Evolutionary conservation across 2,797 vertebrate species (phyloP).

Genomic region (Protonibea diacanthus): DNA sequence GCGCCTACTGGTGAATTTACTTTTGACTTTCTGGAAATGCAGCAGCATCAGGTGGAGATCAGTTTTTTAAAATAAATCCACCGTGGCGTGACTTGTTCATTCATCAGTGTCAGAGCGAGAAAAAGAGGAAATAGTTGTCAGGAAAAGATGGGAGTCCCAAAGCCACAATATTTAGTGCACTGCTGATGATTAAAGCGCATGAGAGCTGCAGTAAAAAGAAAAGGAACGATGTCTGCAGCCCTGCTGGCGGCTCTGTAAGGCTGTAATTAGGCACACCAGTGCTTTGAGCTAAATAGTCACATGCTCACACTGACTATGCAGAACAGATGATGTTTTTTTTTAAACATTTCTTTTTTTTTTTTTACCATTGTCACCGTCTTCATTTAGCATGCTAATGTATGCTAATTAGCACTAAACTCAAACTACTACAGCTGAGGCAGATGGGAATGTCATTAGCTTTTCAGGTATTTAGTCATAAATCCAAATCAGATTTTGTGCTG

Average conservation of each 20-base stretch:
- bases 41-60: neutral
- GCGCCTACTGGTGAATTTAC: slow-evolving; percentile 1
- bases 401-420: neutral
- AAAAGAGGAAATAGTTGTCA: neutral
- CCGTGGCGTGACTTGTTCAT: slow-evolving; percentile 9
- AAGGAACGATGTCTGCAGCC: too few species aligned
- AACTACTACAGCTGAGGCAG: neutral
- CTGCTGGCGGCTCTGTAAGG: too few species aligned
- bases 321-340: neutral
- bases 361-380: neutral
- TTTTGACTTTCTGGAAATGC: slow-evolving; percentile 13
- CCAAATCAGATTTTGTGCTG: neutral
- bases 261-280: neutral
- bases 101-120: slow-evolving; percentile 14
- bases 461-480: neutral
- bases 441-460: neutral
- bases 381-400: neutral
- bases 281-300: neutral
- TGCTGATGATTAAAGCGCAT: too few species aligned
- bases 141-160: neutral
- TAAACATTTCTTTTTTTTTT: neutral
- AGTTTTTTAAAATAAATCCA: slow-evolving; percentile 6
- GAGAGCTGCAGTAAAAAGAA: too few species aligned
- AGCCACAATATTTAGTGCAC: neutral
- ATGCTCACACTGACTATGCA: neutral